A percentile compares a stretch with the other conserved stretches of the same genome.
Conservation (phyloP, 2,797 vertebrate genomes). For the Paramormyrops hopkinsi region DNA sequence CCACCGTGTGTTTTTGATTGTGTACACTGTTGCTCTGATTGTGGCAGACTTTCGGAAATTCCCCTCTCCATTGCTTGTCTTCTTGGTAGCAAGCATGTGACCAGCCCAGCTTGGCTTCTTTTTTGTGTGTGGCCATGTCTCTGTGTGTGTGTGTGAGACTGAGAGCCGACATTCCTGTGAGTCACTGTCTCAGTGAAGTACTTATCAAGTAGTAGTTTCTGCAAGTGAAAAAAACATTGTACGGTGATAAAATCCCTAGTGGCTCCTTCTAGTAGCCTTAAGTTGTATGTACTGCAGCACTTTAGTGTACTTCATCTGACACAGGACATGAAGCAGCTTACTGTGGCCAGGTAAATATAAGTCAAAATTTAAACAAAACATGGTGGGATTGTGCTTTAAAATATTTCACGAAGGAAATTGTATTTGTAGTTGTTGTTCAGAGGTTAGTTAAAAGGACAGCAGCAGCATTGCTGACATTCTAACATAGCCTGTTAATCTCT, state of each 20-base stretch:
- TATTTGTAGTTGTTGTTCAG: not conserved
- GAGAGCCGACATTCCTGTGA: not conserved
- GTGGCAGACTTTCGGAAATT: slow-evolving; percentile 22
- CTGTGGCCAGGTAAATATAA: not conserved
- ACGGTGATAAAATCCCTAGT: not conserved
- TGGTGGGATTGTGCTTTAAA: not conserved
- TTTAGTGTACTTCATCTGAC: not conserved
- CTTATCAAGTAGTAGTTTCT: not conserved
- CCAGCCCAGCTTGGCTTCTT: not conserved
- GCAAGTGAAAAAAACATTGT: not conserved
- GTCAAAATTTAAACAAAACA: not conserved
- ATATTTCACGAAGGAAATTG: not conserved
- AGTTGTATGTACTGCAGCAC: not conserved
- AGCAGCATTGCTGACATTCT: not conserved
- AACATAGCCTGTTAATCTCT: not conserved
- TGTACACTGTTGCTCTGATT: slow-evolving; percentile 10
- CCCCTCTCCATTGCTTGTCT: slow-evolving; percentile 9
- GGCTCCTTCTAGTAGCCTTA: not conserved
- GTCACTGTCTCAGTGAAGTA: not conserved
- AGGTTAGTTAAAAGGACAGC: not conserved
- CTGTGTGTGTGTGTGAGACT: slow-evolving; percentile 33
- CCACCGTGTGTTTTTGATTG: slow-evolving; percentile 13
- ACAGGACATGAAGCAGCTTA: not conserved
- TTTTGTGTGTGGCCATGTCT: slow-evolving; percentile 14
- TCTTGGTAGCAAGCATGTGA: slow-evolving; percentile 20